Base-by-base conservation (phyloP, 2,888 invertebrate species). In the Myopa tessellatipennis region DNA sequence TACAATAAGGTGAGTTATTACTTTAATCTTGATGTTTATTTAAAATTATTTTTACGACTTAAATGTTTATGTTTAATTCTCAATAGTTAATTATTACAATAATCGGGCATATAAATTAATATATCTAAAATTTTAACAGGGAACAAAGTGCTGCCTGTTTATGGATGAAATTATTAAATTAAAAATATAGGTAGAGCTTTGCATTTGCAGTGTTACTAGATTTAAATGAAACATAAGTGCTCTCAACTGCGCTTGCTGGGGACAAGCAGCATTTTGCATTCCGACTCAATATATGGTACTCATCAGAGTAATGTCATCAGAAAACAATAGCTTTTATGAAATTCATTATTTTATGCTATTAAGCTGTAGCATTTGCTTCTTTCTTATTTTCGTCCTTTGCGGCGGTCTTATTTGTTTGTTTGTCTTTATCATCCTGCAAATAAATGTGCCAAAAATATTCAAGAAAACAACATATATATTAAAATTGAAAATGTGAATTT, bases 341-440 rank as follows among this genome's bases (percentile, higher is more conserved):
- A 60, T 72, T 40, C 34, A 60, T 40, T 60, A 72, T 72, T 34
- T 63, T 65, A 69, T 75, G 75, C 69, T 60, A 50, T 75, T 75
- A 69, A 40, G 40, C 69, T 60, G 68, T 74, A 65, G 75, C 58
- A 69, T 75, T 83, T 82, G 82, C 85, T 82, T 85, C 87, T 83
- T 85, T 85, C 80, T 83, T 84, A 81, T 82, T 82, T 84, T 82
- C 88, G 82, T 83, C 84, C 85, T 83, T 83, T 82, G 84, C 83
- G 83, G 85, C 86, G 85, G 84, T 88, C 85, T 85, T 88, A 83
- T 84, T 88, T 84, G 83, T 85, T 79, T 85, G 84, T 84, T 84
- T 87, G 83, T 86, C 85, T 85, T 88, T 88, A 87, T 87, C 87
- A 87, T 89, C 89, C 89, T 89, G 89, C 84, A 89, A 89, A 83